Percentiles rank a stretch among this genome's conserved stretches.
Evolutionary conservation across 2,797 vertebrate species (phyloP).

Genomic region (Channa striata): DNA sequence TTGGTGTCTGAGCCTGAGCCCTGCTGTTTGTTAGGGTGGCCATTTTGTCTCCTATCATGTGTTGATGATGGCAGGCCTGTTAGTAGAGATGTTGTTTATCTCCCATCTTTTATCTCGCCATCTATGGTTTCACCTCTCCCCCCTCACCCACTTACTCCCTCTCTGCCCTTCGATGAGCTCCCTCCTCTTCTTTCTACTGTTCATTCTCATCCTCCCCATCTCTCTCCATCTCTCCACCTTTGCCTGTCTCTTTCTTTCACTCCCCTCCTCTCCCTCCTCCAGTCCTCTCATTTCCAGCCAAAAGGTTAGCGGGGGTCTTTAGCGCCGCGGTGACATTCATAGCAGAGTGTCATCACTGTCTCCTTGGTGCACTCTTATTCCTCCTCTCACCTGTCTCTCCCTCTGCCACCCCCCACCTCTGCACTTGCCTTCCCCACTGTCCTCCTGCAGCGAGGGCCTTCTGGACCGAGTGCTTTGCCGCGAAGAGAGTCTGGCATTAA

Average conservation of each 20-base stretch:
- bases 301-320: conserved; percentile 84
- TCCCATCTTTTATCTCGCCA: conserved; percentile 74
- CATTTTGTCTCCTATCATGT: conserved; percentile 80
- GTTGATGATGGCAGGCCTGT: conserved; percentile 61
- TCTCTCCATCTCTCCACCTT: conserved; percentile 56
- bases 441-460: conserved; percentile 77
- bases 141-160: conserved; percentile 47
- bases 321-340: conserved; percentile 84
- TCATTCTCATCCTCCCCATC: conserved; percentile 61
- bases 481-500: conserved; percentile 71
- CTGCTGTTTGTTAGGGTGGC: conserved; percentile 70
- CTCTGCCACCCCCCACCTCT: conserved; percentile 35
- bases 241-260: conserved; percentile 44
- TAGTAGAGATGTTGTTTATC: conserved; percentile 68
- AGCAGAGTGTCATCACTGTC: conserved; percentile 79
- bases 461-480: conserved; percentile 78
- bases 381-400: conserved; percentile 68
- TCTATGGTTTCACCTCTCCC: conserved; percentile 70
- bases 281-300: conserved; percentile 72
- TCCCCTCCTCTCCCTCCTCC: conserved; percentile 36
- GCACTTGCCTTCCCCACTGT: conserved; percentile 57
- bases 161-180: conserved; percentile 55
- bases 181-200: conserved; percentile 53
- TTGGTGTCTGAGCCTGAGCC: conserved; percentile 39
- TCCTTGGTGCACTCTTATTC: conserved; percentile 62